Evolutionary conservation across 2,113 vertebrate genomes (phyloP), one percentile per base, ranked within the genome.

Genomic region (Corythoichthys haematopterus): DNA sequence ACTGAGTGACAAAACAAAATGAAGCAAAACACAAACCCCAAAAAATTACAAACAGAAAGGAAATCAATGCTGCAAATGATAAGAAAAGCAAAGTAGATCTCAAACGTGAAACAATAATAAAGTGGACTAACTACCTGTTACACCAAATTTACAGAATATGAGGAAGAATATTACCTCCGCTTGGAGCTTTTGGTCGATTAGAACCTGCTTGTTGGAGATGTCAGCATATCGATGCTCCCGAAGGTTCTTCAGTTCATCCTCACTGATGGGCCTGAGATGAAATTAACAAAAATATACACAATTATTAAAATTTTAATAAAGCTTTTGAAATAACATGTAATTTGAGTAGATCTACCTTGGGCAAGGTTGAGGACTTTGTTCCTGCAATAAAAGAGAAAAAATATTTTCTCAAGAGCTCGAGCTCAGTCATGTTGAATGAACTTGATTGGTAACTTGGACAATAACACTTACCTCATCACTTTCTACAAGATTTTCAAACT

Each of bases 181-280:
- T 55, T 93, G 94, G 62, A 97, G 85, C 75, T 93, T 94, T 77
- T 91, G 80, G 89, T 99, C 96, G 10, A 95, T 90, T 45, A 89
- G 74, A 66, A 83, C 87, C 89, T 99, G 97, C 60, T 94, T 92
- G 76, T 96, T 93, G 58, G 93, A 88, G 80, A 99, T 94, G 20
- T 94, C 95, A 68, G 94, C 80, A 13, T 98, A 99, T 78, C 88
- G 91, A 16, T 93, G 94, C 2, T 94, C 93, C 71, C 84, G 94
- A 68, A 99, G 88, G 85, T 96, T 91, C 61, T 80, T 77, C 62
- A 99, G 92, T 92, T 99, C 97, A 79, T 98, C 97, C 62, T 98
- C 95, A 9, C 89, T 96, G 82, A 99, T 92, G 72, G 95, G 94
- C 75, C 97, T 99, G 7, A 43, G 51, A 0, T 68, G 47, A 70